A percentile compares a stretch with the other conserved stretches of the same genome.
phyloP scores from a whole-genome alignment of 2,113 vertebrate genomes.

The Mastomys natalensis region DNA sequence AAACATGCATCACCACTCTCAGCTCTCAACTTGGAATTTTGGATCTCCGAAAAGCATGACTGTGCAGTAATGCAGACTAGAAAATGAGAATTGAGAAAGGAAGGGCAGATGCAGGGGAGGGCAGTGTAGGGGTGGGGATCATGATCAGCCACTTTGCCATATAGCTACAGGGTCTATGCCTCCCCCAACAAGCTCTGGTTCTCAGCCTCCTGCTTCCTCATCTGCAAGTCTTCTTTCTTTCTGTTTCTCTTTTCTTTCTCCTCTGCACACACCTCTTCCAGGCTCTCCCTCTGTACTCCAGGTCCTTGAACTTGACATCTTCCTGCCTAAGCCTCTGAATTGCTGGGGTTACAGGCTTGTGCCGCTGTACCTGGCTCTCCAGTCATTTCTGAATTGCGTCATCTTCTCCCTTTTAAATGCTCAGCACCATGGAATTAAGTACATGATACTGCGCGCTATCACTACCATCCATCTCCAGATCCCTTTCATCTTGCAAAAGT shows the following conservation, averaged over 20 bases:
- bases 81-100: not conserved
- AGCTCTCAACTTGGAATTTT: not conserved
- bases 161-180: not conserved
- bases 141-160: not conserved
- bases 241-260: not conserved
- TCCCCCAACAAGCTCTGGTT: not conserved
- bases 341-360: not conserved
- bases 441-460: not conserved
- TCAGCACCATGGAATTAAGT: not conserved
- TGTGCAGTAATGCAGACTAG: not conserved
- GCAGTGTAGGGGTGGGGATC: not conserved
- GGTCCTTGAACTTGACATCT: not conserved
- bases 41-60: not conserved
- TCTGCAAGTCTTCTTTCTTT: not conserved
- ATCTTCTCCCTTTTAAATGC: not conserved
- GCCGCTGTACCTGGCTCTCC: not conserved
- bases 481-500: not conserved
- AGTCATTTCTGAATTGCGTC: not conserved
- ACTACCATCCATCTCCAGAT: not conserved
- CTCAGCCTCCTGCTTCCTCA: not conserved
- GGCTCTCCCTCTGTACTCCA: not conserved
- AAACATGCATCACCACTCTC: not conserved
- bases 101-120: not conserved
- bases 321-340: not conserved
- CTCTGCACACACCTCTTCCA: not conserved